Evolutionary conservation across 2,113 vertebrate genomes (phyloP), one percentile per base, ranked within the genome.

Genomic region (Antechinus stuartii): DNA sequence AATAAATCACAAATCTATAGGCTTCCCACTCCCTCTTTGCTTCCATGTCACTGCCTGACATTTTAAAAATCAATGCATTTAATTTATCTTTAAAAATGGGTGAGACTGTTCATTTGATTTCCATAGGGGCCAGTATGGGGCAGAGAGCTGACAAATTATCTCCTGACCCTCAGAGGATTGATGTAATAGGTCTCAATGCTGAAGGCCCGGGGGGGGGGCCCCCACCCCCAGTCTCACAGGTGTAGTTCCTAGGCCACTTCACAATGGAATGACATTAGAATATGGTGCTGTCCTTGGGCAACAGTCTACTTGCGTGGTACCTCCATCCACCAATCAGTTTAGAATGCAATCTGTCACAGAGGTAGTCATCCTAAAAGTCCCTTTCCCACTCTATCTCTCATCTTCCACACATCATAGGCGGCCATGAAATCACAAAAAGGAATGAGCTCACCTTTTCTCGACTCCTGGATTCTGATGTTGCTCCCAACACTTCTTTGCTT

Each of bases 11-110:
- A 0, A 22, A 35, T 54, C 68, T 11, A 0, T 24, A 84, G 42
- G 52, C 55, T 25, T 49, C 47, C 84, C 46, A 30, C 0, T 1
- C 46, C 11, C 50, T 91, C 89, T 14, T 25, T 61, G 30, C 54
- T 47, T 26, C 94, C 7, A 2, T 27, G 6, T 35, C 2, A 8
- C 90, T 50, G 53, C 50, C 93, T 57, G 91, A 89, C 11, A 0
- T 42, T 50, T 90, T 54, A 76, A 35, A 84, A 52, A 16, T 61
- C 10, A 53, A 94, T 68, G 89, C n/a, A 47, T 92, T 91, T 94
- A 47, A 95, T 94, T 92, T 95, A 47, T 96, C 92, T 96, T 91
- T 93, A 54, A 94, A 93, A 92, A 52, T 26, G 92, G 49, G 49
- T 30, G 22, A 46, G 54, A 61, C 89, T 2, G 49, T 46, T 47